Percentiles rank a stretch among this genome's conserved stretches.
Evolutionary conservation across 2,113 vertebrate species (phyloP).

Genomic region (Octodon degus): DNA sequence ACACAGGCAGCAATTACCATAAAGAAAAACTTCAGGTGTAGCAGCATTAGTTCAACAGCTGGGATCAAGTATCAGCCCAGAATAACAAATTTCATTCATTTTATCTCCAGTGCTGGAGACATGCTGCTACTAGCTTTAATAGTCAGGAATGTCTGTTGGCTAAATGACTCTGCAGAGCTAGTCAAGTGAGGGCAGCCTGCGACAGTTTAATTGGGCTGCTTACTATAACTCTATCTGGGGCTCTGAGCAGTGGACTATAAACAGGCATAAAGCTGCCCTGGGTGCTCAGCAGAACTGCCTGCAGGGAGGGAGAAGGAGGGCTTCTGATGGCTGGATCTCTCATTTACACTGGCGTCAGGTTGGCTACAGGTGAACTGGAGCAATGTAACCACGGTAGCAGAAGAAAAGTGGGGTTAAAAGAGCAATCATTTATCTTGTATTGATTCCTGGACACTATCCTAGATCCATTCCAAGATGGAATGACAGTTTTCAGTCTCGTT

Average conservation of each 20-base stretch:
- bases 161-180: slow-evolving; percentile 87
- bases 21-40: slow-evolving; percentile 87
- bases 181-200: slow-evolving; percentile 86
- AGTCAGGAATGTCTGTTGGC: slow-evolving; percentile 88
- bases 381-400: slow-evolving; percentile 76
- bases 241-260: slow-evolving; percentile 85
- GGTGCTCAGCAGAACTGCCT: slow-evolving; percentile 70
- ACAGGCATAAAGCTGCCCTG: slow-evolving; percentile 81
- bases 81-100: slow-evolving; percentile 88
- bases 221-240: slow-evolving; percentile 87
- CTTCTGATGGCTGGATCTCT: slow-evolving; percentile 84
- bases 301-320: slow-evolving; percentile 69
- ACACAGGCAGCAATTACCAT: slow-evolving; percentile 87
- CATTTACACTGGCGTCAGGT: slow-evolving; percentile 88
- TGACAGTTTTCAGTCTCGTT: slow-evolving; percentile 85
- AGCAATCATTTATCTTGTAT: slow-evolving; percentile 89
- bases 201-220: slow-evolving; percentile 90
- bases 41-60: slow-evolving; percentile 84
- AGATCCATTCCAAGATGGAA: slow-evolving; percentile 88
- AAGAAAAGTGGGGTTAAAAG: slow-evolving; percentile 87
- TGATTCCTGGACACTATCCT: slow-evolving; percentile 90
- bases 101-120: slow-evolving; percentile 85
- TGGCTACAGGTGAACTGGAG: slow-evolving; percentile 88
- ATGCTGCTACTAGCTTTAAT: slow-evolving; percentile 84
- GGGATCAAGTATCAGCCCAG: slow-evolving; percentile 85